A percentile compares a stretch with the other conserved stretches of the same genome.
phyloP scores from a whole-genome alignment of 2,797 vertebrate species.

The Gastrophryne carolinensis region DNA sequence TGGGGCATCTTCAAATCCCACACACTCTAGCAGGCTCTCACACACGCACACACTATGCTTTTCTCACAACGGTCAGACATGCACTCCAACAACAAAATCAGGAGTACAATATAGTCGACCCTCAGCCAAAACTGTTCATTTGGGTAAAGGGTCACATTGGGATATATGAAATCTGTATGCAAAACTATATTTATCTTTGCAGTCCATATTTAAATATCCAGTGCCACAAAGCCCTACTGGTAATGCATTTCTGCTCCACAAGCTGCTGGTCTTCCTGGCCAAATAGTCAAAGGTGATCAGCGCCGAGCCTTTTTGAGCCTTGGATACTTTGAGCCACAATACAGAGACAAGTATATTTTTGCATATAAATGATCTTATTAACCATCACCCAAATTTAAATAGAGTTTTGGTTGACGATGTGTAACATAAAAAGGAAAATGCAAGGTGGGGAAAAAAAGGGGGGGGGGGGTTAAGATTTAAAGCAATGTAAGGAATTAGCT shows the following conservation, averaged over 20 bases:
- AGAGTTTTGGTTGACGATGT: background rate
- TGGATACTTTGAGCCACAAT: background rate
- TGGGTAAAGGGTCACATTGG: background rate
- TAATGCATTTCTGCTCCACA: background rate
- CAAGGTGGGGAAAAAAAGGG: background rate
- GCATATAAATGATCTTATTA: background rate
- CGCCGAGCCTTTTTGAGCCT: background rate
- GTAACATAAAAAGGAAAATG: background rate
- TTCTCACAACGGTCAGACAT: constrained; percentile 42
- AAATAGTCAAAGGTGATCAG: background rate
- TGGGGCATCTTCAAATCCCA: constrained; percentile 20
- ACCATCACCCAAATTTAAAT: background rate
- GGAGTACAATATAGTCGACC: background rate
- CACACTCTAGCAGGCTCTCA: constrained; percentile 49
- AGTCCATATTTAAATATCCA: background rate
- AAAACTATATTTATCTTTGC: background rate
- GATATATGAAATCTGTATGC: background rate
- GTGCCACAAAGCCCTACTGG: background rate
- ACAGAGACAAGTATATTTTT: background rate
- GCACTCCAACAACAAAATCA: constrained; percentile 36
- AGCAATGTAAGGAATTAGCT: background rate
- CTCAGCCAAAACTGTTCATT: background rate
- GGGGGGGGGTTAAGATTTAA: background rate
- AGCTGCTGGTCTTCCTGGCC: background rate
- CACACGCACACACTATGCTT: constrained; percentile 39